Evolutionary conservation across 2,797 vertebrate genomes (phyloP), one percentile per base, ranked within the genome.

Genomic region (Lepilemur ruficaudatus): DNA sequence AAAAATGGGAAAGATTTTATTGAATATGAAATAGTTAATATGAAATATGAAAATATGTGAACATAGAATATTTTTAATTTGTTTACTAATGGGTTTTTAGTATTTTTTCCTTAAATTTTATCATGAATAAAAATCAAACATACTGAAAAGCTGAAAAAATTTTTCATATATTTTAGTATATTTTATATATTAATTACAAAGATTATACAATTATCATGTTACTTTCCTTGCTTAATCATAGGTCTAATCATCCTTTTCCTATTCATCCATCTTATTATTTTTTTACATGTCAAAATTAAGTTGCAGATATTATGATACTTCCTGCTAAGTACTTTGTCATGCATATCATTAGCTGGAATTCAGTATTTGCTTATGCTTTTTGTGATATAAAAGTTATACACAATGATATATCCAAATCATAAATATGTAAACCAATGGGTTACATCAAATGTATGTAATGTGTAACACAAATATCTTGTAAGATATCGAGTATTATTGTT

Each of bases 1-100:
- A 76, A 90, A 96, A 93, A 57, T 67, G 38, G 22, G 28, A 20
- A 70, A 61, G 1, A 46, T 59, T 81, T 88, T 32, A 12, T 67
- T 46, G 89, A 89, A 38, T 2, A 35, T 90, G 1, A 65, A 94
- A 81, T 57, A 57, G 23, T 57, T 57, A 23, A 57, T 25, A 25
- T 25, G 55, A 93, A 89, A n/a, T 2, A 32, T 90, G 1, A 59
- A 94, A 81, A 93, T 67, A 69, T 32, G 69, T 97, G 95, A 94
- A 96, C 89, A 96, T 91, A 97, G 94, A 78, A 94, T 93, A 95
- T 96, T 97, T 97, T 92, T 18, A 65, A 83, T 70, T 84, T 76
- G 4, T 70, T 91, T 86, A 55, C 22, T 89, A 55, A 23, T 86
- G 14, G 1, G 4, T 63, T 7, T 32, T 94, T 73, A 20, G 1